Percentiles rank a stretch among this genome's conserved stretches.
phyloP scores from a whole-genome alignment of 2,888 invertebrate species.

The Acheta domesticus region DNA sequence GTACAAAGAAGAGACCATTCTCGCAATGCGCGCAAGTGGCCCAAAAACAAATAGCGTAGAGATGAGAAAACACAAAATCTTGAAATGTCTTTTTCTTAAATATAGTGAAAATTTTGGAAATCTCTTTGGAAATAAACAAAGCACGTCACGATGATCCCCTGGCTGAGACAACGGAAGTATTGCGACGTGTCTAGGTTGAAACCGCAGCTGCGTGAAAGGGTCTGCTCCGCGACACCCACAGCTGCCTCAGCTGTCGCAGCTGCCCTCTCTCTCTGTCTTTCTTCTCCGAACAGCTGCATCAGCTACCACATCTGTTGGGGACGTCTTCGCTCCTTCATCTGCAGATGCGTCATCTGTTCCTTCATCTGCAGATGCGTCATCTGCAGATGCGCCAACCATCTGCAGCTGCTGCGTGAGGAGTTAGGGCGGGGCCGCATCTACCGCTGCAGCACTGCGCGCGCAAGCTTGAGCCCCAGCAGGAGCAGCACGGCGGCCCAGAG shows the following conservation, averaged over 20 bases:
- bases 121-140: neutral
- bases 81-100: too few species aligned
- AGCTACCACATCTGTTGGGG: neutral
- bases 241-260: too few species aligned
- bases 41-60: too few species aligned
- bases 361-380: neutral
- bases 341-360: neutral
- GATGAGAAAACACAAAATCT: too few species aligned
- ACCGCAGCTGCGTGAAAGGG: too few species aligned
- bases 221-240: too few species aligned
- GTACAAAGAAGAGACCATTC: neutral
- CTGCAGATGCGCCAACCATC: neutral
- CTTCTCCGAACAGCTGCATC: neutral
- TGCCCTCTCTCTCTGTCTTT: too few species aligned
- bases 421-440: too few species aligned
- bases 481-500: neutral
- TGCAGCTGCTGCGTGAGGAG: neutral
- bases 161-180: too few species aligned
- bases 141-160: too few species aligned
- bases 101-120: neutral
- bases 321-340: neutral
- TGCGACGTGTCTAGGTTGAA: too few species aligned
- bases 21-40: too few species aligned
- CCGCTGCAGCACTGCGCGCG: neutral
- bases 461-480: neutral